These are phyloP conservation scores for Ondatra zibethicus DNA, from an alignment of 2,113 vertebrate species.

Conservation along the genomic window DNA sequence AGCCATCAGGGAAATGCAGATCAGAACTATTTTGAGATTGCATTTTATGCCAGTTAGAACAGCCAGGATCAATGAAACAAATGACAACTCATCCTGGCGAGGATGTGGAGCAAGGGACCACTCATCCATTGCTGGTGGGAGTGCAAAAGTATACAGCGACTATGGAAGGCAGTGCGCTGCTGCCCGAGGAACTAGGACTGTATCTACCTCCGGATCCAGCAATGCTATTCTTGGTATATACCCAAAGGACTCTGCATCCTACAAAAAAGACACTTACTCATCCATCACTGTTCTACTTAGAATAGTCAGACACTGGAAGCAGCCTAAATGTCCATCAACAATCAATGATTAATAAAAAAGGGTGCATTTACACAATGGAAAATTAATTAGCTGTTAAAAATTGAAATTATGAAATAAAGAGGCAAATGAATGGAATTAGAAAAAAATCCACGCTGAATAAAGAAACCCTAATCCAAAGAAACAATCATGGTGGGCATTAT, in stretches of 20 bases:
- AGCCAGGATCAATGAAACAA: background rate
- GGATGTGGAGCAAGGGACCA: background rate
- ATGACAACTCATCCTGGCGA: background rate
- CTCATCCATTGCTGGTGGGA: background rate
- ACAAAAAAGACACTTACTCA: background rate
- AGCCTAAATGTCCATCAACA: background rate
- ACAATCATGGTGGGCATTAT: background rate
- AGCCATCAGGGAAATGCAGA: background rate
- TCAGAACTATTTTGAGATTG: background rate
- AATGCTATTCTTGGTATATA: background rate
- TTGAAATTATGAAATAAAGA: background rate
- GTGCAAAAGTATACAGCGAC: background rate
- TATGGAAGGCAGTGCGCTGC: background rate
- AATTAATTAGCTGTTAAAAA: background rate
- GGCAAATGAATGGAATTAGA: background rate
- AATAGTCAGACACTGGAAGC: background rate
- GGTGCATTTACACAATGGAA: background rate
- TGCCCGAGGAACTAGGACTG: background rate
- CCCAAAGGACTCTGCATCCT: background rate
- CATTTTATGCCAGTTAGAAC: background rate
- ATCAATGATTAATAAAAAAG: background rate
- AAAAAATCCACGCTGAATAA: background rate
- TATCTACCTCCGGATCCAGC: background rate
- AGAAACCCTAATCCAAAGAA: background rate
- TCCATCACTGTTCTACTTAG: background rate